These are phyloP conservation scores for Eupithecia dodoneata DNA, from an alignment of 2,888 invertebrate species.

Conservation along the genomic window DNA sequence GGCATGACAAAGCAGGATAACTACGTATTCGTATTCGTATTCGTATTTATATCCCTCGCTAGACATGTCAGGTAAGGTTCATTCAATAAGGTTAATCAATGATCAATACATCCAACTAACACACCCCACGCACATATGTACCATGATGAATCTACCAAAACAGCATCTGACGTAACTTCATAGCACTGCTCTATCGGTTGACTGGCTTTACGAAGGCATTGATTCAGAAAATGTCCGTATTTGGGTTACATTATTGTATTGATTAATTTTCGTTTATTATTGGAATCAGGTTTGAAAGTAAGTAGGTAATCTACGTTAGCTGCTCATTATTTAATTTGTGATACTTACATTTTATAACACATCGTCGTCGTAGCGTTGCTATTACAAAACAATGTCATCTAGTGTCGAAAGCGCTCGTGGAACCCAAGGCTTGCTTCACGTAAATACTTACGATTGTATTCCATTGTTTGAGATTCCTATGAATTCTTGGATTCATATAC, in stretches of 20 bases:
- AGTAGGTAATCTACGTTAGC: too few relatives aligned
- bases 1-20: not conserved
- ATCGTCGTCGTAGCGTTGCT: constrained; percentile 3
- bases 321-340: too few relatives aligned
- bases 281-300: not conserved
- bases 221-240: not conserved
- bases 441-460: constrained; percentile 59
- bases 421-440: constrained; percentile 63
- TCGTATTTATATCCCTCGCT: not conserved
- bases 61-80: not conserved
- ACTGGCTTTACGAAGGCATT: not conserved
- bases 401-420: constrained; percentile 73
- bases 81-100: not conserved
- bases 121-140: not conserved
- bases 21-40: too few relatives aligned
- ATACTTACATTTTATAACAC: too few relatives aligned
- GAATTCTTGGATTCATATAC: constrained; percentile 10
- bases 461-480: constrained; percentile 58
- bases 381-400: constrained; percentile 27
- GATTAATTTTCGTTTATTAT: too few relatives aligned
- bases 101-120: not conserved
- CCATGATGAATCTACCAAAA: not conserved
- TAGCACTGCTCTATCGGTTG: not conserved
- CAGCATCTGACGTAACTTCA: constrained; percentile 11
- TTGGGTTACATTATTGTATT: not conserved